Conservation (phyloP, 2,113 vertebrate genomes). For the Garra rufa region DNA sequence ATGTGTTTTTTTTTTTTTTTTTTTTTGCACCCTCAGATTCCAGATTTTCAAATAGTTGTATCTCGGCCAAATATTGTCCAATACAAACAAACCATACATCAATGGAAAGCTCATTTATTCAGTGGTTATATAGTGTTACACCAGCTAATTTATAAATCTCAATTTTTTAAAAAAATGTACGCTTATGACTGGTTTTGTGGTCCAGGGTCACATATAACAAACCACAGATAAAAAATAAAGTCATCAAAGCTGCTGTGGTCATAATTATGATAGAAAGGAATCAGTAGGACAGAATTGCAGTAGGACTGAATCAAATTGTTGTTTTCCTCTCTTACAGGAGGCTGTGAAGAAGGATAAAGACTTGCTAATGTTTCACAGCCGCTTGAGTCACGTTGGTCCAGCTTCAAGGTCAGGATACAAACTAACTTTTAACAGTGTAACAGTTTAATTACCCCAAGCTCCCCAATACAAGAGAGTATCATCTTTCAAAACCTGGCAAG, state of each 20-base stretch:
- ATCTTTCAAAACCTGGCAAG: background rate
- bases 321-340: slow-evolving; percentile 74
- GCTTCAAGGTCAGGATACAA: slow-evolving; percentile 74
- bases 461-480: background rate
- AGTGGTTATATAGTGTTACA: too few relatives aligned
- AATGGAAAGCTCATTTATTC: too few relatives aligned
- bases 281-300: background rate
- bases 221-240: too few relatives aligned
- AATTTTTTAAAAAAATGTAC: too few relatives aligned
- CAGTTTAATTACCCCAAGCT: background rate
- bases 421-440: background rate
- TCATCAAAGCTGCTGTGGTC: background rate
- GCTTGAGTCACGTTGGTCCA: slow-evolving; percentile 76
- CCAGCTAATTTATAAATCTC: too few relatives aligned
- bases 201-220: background rate
- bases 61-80: too few relatives aligned
- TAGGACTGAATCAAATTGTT: background rate
- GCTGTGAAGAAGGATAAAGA: slow-evolving; percentile 81
- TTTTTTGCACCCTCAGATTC: too few relatives aligned
- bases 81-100: too few relatives aligned
- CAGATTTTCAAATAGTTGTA: too few relatives aligned
- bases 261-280: background rate
- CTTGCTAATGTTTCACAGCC: slow-evolving; percentile 79
- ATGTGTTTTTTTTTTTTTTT: too few relatives aligned
- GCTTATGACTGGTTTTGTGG: too few relatives aligned